Evolutionary conservation across 2,113 vertebrate species (phyloP).

Genomic region (Atrichornis clamosus): DNA sequence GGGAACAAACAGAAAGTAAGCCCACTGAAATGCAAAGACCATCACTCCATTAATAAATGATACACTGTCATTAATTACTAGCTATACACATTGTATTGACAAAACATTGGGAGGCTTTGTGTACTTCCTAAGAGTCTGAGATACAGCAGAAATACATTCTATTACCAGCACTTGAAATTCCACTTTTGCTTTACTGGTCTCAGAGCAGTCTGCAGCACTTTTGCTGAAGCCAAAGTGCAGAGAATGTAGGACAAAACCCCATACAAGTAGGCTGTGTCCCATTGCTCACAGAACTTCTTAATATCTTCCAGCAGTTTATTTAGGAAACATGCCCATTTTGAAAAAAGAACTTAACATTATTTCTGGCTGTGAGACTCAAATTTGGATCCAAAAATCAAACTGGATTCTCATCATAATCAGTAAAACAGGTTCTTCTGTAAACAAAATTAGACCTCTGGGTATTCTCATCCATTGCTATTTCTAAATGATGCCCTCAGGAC

Average conservation of each 20-base stretch:
- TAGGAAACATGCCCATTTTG: not conserved
- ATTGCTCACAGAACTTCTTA: not conserved
- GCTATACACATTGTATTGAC: not conserved
- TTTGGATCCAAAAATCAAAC: not conserved
- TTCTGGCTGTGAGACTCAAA: not conserved
- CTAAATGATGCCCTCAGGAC: slow-evolving; percentile 5
- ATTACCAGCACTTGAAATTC: not conserved
- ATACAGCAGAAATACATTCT: not conserved
- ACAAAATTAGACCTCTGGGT: slow-evolving; percentile 22
- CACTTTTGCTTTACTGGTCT: not conserved
- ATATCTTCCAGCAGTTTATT: not conserved
- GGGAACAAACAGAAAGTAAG: not conserved
- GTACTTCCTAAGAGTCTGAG: not conserved
- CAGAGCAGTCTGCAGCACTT: not conserved
- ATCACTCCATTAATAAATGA: not conserved
- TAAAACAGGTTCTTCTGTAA: slow-evolving; percentile 33
- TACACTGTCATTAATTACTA: not conserved
- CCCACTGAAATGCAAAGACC: not conserved
- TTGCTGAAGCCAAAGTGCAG: not conserved
- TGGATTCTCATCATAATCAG: slow-evolving; percentile 21
- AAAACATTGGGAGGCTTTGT: not conserved
- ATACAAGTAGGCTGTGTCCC: not conserved
- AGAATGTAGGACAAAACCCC: not conserved
- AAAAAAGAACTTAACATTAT: not conserved
- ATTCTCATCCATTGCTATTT: not conserved